A percentile compares a stretch with the other conserved stretches of the same genome.
phyloP scores from a whole-genome alignment of 2,797 vertebrate species.

The Alosa sapidissima region DNA sequence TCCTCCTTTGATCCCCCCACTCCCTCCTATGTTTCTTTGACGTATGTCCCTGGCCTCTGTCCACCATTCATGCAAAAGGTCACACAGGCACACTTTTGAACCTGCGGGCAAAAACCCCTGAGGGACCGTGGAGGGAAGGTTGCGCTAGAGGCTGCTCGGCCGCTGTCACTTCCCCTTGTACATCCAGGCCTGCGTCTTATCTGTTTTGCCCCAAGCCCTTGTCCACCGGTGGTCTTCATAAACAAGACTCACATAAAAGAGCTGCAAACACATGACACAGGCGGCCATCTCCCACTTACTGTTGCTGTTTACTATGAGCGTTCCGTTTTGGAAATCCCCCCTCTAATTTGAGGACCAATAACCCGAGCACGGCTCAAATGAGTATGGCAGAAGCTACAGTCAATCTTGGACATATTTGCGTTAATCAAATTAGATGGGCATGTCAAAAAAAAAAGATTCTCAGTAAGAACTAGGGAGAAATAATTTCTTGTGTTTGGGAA shows the following conservation, averaged over 20 bases:
- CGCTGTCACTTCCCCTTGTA: background rate
- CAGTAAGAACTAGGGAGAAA: background rate
- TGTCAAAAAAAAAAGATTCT: background rate
- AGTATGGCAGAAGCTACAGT: background rate
- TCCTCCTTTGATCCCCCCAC: background rate
- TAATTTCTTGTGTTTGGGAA: background rate
- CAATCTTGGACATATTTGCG: background rate
- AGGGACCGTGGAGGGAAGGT: background rate
- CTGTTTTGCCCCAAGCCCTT: background rate
- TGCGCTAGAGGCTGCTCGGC: background rate
- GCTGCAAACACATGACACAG: background rate
- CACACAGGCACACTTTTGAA: background rate
- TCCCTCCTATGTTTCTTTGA: background rate
- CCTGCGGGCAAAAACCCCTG: background rate
- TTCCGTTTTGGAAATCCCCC: slow-evolving; percentile 7
- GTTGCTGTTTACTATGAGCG: background rate
- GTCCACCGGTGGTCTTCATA: background rate
- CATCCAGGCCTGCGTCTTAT: background rate
- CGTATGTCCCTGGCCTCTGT: background rate
- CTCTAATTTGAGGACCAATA: background rate
- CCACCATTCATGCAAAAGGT: background rate
- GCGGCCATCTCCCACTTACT: background rate
- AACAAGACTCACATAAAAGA: background rate
- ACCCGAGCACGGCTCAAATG: background rate
- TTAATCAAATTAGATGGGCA: slow-evolving; percentile 3